Evolutionary conservation across 1,140 invertebrate species (phyloP).

Genomic region (Drosophila ficusphila): DNA sequence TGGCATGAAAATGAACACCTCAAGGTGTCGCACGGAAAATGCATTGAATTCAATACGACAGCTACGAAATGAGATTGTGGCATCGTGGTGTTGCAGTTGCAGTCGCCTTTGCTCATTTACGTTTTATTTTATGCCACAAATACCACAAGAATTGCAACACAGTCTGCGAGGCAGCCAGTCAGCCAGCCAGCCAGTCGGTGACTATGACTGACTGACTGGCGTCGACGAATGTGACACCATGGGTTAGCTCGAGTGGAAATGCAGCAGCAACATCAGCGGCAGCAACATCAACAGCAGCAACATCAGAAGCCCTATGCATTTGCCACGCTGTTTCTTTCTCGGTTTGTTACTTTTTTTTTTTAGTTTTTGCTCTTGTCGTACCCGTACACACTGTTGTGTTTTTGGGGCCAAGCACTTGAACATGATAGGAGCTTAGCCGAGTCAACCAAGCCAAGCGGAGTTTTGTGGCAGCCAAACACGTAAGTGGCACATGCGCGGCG

Average conservation of each 20-base stretch:
- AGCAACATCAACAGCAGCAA: constrained; percentile 34
- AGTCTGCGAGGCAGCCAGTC: too few relatives aligned
- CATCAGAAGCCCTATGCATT: constrained; percentile 65
- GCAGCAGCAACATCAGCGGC: constrained; percentile 42
- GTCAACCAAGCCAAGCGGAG: constrained; percentile 59
- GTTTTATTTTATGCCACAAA: constrained; percentile 80
- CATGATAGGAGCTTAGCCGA: constrained; percentile 75
- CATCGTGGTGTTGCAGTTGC: constrained; percentile 31
- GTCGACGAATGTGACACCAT: constrained; percentile 50
- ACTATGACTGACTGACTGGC: constrained; percentile 48
- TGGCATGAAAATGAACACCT: constrained; percentile 82
- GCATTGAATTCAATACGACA: constrained; percentile 74
- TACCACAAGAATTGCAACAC: constrained; percentile 77
- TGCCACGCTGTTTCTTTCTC: constrained; percentile 33
- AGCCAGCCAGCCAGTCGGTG: constrained; percentile 30
- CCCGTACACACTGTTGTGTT: constrained; percentile 17
- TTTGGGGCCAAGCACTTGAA: constrained; percentile 78
- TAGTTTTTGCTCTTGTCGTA: too few relatives aligned
- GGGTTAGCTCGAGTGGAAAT: constrained; percentile 75
- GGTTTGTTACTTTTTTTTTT: constrained; percentile 21
- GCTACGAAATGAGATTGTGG: constrained; percentile 53
- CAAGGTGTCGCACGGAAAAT: constrained; percentile 65
- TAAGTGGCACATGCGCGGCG: constrained; percentile 77
- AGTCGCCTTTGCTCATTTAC: constrained; percentile 62
- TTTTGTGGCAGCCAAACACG: constrained; percentile 66